These are phyloP conservation scores for Scaptomyza montana DNA, from an alignment of 1,140 invertebrate genomes.

Conservation along the genomic window DNA sequence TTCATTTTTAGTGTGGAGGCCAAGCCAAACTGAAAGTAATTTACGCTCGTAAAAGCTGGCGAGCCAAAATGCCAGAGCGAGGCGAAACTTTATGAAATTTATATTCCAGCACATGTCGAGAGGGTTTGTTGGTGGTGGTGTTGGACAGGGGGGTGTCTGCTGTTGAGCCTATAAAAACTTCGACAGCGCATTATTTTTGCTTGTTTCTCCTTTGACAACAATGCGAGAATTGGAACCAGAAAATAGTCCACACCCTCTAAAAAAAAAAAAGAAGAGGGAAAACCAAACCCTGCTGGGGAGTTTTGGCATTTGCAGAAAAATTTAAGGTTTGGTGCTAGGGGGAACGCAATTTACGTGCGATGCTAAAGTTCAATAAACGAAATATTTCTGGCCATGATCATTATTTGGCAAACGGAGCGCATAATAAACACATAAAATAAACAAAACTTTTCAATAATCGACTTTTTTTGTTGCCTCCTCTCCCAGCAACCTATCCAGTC, in stretches of 20 bases:
- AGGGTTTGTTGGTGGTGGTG: background rate
- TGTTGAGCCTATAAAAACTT: conserved; percentile 79
- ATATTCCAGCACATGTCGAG: conserved; percentile 58
- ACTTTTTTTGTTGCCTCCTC: conserved; percentile 58
- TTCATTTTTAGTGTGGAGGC: conserved; percentile 80
- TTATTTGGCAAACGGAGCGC: conserved; percentile 82
- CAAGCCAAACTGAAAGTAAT: conserved; percentile 78
- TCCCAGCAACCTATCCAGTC: conserved; percentile 28
- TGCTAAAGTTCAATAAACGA: conserved; percentile 82
- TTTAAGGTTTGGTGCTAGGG: conserved; percentile 1
- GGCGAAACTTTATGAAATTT: conserved; percentile 80
- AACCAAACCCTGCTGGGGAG: background rate
- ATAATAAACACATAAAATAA: conserved; percentile 83
- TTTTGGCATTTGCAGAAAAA: background rate
- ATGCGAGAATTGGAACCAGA: conserved; percentile 52
- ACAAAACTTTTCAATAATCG: conserved; percentile 83
- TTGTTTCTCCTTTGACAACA: conserved; percentile 80
- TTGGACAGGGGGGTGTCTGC: conserved; percentile 39
- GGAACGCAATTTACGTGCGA: conserved; percentile 76
- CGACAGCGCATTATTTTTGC: conserved; percentile 78
- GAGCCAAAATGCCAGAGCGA: conserved; percentile 64
- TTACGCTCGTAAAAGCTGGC: conserved; percentile 83
- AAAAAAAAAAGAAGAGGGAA: conserved; percentile 4
- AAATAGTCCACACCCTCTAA: background rate
- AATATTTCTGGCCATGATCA: conserved; percentile 83